Evolutionary conservation across 1,140 invertebrate genomes (phyloP), one percentile per base, ranked within the genome.

Genomic region (Drosophila saltans): DNA sequence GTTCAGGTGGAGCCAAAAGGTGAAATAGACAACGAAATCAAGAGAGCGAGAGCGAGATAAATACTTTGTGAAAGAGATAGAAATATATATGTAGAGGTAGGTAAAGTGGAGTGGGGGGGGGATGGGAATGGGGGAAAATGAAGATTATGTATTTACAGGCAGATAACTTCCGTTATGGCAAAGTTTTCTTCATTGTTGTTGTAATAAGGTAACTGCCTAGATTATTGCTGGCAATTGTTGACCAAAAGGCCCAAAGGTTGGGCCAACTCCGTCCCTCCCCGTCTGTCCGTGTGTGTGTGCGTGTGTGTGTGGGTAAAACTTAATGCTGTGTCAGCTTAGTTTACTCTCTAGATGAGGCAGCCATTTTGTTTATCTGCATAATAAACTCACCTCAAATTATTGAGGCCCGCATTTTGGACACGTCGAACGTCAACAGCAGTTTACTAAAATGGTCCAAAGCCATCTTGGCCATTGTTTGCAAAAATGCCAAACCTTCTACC

Each of bases 331-430:
- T 89, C 78, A 78, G 79, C 76, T 69, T 70, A 80, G 85, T 73
- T 82, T 73, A 64, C 68, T 70, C 66, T 69, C 60, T 70, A 77
- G 69, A 69, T 69, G 40, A 72, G 59, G 60, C 41, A 62, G 68
- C 80, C 84, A 89, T 88, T 81, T 84, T 89, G 80, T 86, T 88
- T 83, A 88, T 86, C 83, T 89, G 84, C 84, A 88, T 84, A 86
- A 88, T 88, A 88, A 88, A 89, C 84, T 84, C 68, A 68, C 80
- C 77, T 80, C 69, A 89, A 88, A 89, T 88, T 89, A 88, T 88
- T 89, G 84, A 75, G 77, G 80, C 84, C 84, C 80, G 84, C 84
- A 88, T 89, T 83, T 86, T 72, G 67, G 69, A 81, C 82, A 85
- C 82, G 71, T 76, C 66, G 55, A 65, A 59, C 69, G 66, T 77